Base-by-base conservation (phyloP, 1,140 invertebrate genomes). In the Anagrus nilaparvatae region DNA sequence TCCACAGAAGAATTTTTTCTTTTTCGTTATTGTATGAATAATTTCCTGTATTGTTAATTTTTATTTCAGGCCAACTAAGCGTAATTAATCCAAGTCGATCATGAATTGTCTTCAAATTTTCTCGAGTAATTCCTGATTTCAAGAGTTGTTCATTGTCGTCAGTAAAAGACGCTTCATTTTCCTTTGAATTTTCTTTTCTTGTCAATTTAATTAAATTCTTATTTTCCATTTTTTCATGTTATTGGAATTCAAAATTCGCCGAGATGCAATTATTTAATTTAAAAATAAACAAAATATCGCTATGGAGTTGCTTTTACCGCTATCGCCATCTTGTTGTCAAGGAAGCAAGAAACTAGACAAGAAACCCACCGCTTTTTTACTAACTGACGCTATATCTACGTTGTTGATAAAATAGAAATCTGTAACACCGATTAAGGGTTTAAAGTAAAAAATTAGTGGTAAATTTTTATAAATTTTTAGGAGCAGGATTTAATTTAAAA, bases 21-120 rank as follows among this genome's bases (percentile, higher is more conserved):
- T 89, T 88, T 14, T 76, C 67, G 7, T 67, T 79, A 51, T 87
- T 79, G 28, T 71, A 77, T 42, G 75, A 77, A 58, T 90, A 91
- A 30, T 73, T 77, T 28, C 71, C 61, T 0, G 87, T 63, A 8
- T 54, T 47, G n/a, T 13, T 3, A 24, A 1, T 2, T 7, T 8
- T 6, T 28, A 14, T 64, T 48, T 72, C 62, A 0, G 72, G 68
- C 72, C 71, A 75, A 28, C 67, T 69, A 4, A 76, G 46, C 39
- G 56, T 60, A 17, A 75, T 68, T 16, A 72, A 50, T 10, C 74
- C 69, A 21, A 75, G 51, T 54, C 73, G 58, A 17, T 58, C 56
- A 4, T 61, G 57, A 4, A 71, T 60, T 34, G 63, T 47, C 33
- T 65, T 65, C 28, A 75, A 47, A 18, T 56, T 54, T 25, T 63